These are phyloP conservation scores for Solen grandis DNA, from an alignment of 1,140 invertebrate species.

Conservation along the genomic window DNA sequence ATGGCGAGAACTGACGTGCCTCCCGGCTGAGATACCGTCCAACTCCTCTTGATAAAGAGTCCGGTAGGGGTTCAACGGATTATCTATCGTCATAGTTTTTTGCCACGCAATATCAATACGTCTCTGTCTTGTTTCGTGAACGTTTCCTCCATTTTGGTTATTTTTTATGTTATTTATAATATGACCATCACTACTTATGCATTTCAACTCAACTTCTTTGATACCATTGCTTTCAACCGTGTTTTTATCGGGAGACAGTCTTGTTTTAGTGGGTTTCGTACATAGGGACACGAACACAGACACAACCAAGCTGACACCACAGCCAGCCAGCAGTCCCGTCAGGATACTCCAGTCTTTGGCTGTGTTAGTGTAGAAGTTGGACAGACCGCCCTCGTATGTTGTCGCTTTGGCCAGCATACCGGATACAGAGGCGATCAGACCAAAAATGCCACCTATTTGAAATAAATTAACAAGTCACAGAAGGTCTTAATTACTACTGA, in stretches of 20 bases:
- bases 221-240: conserved; percentile 62
- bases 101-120: too few relatives aligned
- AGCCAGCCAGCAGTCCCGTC: too few relatives aligned
- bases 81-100: conserved; percentile 79
- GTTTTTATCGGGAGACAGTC: conserved; percentile 37
- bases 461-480: too few relatives aligned
- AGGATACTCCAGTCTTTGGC: conserved; percentile 67
- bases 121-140: too few relatives aligned
- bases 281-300: conserved; percentile 60
- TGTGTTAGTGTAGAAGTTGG: conserved; percentile 68
- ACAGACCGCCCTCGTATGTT: conserved; percentile 68
- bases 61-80: conserved; percentile 78
- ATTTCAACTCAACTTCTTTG: conserved; percentile 63
- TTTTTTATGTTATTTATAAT: too few relatives aligned
- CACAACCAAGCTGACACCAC: conserved; percentile 61
- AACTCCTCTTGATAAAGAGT: conserved; percentile 74
- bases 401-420: conserved; percentile 63
- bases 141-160: too few relatives aligned
- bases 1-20: conserved; percentile 19
- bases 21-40: conserved; percentile 46
- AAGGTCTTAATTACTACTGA: too few relatives aligned
- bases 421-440: conserved; percentile 60
- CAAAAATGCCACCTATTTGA: conserved; percentile 64
- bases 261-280: conserved; percentile 48
- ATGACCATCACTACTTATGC: too few relatives aligned